These are phyloP conservation scores for Indicator indicator DNA, from an alignment of 2,113 vertebrate species.

Conservation along the genomic window DNA sequence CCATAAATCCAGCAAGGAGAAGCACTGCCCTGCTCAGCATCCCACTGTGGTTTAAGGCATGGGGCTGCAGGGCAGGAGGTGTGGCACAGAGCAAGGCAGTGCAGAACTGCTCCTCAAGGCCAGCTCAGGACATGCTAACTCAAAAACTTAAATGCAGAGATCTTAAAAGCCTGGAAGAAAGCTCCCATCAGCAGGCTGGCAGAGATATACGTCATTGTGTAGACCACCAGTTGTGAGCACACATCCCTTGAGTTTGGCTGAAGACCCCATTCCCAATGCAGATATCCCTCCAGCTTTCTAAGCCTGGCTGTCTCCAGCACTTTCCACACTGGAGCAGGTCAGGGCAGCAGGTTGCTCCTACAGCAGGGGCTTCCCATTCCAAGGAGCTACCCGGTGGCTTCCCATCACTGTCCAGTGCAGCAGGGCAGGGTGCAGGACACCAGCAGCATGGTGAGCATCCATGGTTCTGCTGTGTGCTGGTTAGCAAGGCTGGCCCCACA, in stretches of 20 bases:
- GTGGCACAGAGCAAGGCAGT: neutral
- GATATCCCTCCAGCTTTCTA: neutral
- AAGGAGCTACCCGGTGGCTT: neutral
- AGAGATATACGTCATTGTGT: neutral
- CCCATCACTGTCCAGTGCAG: accelerated
- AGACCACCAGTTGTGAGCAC: neutral
- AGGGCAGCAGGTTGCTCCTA: neutral
- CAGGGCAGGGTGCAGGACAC: neutral
- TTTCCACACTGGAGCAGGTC: neutral
- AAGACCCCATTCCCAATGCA: neutral
- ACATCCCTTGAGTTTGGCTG: neutral
- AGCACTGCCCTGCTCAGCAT: neutral
- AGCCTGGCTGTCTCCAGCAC: neutral
- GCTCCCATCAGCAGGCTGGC: neutral
- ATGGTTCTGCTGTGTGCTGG: neutral
- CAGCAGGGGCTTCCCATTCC: neutral
- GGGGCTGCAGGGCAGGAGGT: neutral
- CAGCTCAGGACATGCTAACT: neutral
- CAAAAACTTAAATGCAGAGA: neutral
- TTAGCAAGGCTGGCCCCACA: neutral
- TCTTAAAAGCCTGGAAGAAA: neutral
- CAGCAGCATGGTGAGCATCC: neutral
- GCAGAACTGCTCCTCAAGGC: neutral
- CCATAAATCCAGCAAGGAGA: neutral
- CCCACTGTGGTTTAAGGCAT: accelerated